Evolutionary conservation across 2,888 invertebrate genomes (phyloP).

Genomic region (Resseliella maxima): DNA sequence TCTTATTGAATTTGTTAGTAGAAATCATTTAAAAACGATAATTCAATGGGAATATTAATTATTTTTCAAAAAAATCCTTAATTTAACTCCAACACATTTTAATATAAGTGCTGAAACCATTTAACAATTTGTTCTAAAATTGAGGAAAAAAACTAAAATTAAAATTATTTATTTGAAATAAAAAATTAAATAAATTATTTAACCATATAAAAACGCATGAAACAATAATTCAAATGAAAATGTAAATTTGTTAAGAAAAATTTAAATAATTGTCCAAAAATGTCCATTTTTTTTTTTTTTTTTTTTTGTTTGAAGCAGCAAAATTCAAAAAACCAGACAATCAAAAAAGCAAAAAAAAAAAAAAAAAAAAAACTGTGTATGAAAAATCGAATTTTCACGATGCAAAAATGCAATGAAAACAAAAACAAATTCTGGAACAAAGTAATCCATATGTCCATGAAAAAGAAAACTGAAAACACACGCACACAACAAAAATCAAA

Average conservation of each 20-base stretch:
- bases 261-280: neutral
- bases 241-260: neutral
- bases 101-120: neutral
- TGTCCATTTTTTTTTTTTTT: neutral
- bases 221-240: neutral
- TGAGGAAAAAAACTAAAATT: neutral
- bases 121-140: neutral
- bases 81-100: neutral
- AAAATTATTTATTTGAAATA: neutral
- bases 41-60: neutral
- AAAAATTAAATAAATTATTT: constrained; percentile 21
- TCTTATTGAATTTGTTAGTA: neutral
- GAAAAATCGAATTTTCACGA: neutral
- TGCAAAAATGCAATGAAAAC: constrained; percentile 18
- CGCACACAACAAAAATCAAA: constrained; percentile 51
- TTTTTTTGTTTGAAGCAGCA: constrained; percentile 9
- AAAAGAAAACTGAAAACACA: constrained; percentile 24
- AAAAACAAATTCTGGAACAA: constrained; percentile 1
- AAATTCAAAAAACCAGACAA: constrained; percentile 51
- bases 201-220: neutral
- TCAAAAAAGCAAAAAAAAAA: too few relatives aligned
- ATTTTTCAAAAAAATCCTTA: neutral
- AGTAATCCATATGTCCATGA: neutral
- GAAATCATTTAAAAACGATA: neutral
- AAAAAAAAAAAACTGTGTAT: neutral